phyloP scores from a whole-genome alignment of 2,797 vertebrate genomes.

The Smutsia gigantea region DNA sequence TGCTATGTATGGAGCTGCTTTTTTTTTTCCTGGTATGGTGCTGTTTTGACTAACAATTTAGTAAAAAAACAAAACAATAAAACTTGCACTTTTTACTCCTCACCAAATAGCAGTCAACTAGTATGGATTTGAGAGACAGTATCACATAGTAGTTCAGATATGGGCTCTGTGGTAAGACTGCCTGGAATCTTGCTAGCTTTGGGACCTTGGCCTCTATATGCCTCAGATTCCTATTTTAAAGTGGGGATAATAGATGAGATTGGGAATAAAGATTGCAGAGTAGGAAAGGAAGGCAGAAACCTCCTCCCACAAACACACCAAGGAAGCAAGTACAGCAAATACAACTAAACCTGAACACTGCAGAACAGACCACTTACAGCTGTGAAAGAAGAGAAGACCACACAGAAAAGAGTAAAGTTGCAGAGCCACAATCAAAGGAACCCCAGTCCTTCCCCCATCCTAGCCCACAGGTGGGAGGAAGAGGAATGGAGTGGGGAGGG shows the following conservation, averaged over 20 bases:
- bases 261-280: too few species aligned
- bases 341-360: too few species aligned
- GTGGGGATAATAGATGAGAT: conserved; percentile 29
- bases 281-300: too few species aligned
- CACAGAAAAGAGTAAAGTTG: too few species aligned
- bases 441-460: too few species aligned
- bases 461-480: too few species aligned
- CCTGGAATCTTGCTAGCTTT: not conserved
- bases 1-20: not conserved
- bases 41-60: not conserved
- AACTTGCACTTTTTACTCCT: not conserved
- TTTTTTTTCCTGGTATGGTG: not conserved
- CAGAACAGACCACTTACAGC: too few species aligned
- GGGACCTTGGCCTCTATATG: conserved; percentile 6
- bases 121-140: not conserved
- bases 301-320: too few species aligned
- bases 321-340: too few species aligned
- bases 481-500: too few species aligned
- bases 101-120: not conserved
- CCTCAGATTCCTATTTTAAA: conserved; percentile 57
- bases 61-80: not conserved
- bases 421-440: too few species aligned
- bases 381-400: too few species aligned
- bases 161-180: not conserved
- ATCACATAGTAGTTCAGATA: not conserved